Conservation (phyloP, 2,888 invertebrate genomes). For the Diplolepis rosae region DNA sequence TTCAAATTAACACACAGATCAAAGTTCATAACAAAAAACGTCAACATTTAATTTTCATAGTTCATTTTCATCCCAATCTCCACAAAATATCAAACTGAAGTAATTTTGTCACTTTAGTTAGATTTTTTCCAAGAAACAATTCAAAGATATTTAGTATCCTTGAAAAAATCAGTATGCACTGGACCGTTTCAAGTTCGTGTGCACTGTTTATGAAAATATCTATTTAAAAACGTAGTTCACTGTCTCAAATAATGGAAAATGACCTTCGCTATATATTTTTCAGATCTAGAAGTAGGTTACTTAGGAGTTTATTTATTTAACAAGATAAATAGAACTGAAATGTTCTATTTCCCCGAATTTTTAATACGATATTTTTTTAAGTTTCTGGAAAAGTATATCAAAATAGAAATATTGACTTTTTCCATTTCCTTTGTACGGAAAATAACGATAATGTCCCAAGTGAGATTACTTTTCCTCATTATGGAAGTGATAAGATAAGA, state of each 20-base stretch:
- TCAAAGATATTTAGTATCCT: no score
- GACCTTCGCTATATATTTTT: not conserved
- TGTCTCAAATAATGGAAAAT: constrained; percentile 11
- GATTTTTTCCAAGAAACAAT: no score
- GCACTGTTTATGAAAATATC: not conserved
- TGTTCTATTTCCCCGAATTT: not conserved
- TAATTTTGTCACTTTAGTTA: no score
- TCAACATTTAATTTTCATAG: no score
- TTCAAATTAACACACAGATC: no score
- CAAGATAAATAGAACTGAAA: constrained; percentile 3
- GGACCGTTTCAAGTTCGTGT: not conserved
- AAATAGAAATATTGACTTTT: not conserved
- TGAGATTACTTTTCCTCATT: no score
- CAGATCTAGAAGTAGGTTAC: not conserved
- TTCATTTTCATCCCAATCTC: no score
- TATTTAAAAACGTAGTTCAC: not conserved
- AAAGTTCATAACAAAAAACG: no score
- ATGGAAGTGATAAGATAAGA: no score
- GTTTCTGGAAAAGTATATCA: not conserved
- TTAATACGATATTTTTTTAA: not conserved
- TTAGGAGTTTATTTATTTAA: not conserved
- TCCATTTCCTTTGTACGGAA: not conserved
- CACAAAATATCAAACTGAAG: no score
- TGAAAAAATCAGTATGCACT: constrained; percentile 24
- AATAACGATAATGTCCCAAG: no score